Percentiles rank a stretch among this genome's conserved stretches.
phyloP scores from a whole-genome alignment of 2,888 invertebrate species.

The Frankliniella fusca region DNA sequence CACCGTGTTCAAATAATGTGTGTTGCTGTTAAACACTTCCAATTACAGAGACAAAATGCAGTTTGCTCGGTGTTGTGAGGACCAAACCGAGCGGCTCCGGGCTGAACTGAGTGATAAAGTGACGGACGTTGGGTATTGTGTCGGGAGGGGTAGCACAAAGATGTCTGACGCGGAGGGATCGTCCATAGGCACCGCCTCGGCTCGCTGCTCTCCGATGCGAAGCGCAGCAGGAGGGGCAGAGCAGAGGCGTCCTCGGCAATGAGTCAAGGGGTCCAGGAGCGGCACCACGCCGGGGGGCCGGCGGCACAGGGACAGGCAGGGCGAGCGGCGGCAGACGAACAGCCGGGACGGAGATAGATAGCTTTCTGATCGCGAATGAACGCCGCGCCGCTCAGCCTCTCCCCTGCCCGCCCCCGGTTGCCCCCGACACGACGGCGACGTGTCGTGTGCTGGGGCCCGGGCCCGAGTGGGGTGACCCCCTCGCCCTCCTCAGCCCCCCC shows the following conservation, averaged over 20 bases:
- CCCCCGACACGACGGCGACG: neutral
- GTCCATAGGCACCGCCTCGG: neutral
- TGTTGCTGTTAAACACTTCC: no score
- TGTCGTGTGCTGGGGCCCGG: neutral
- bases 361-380: slow-evolving; percentile 26
- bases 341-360: slow-evolving; percentile 7
- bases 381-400: neutral
- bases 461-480: no score
- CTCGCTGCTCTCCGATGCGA: neutral
- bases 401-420: neutral
- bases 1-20: no score
- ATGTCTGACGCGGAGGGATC: neutral
- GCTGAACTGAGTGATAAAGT: neutral
- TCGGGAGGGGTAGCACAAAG: neutral
- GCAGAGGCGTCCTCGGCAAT: neutral
- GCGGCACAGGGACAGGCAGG: neutral
- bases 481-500: no score
- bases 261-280: neutral
- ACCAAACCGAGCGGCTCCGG: neutral
- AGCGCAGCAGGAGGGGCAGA: neutral
- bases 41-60: no score
- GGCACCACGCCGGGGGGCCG: neutral
- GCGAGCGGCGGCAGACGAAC: neutral
- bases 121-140: neutral
- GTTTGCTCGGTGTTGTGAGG: no score